These are phyloP conservation scores for Steinernema carpocapsae DNA, from an alignment of 2,888 invertebrate genomes.

Conservation along the genomic window DNA sequence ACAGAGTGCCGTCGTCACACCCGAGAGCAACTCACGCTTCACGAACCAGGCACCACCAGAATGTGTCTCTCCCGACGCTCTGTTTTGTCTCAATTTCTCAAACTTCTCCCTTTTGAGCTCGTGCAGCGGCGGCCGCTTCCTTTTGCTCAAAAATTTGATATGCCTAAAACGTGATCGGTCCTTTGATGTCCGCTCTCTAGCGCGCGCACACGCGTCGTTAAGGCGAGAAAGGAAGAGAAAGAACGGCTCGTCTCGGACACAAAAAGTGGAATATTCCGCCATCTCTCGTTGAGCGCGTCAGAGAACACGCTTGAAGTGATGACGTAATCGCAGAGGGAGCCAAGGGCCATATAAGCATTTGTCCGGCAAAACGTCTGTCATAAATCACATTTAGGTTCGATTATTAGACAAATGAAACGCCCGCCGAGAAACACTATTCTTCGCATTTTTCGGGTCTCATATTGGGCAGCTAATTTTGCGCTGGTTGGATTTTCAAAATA, in stretches of 20 bases:
- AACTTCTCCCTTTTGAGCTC: not conserved
- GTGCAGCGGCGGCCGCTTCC: not conserved
- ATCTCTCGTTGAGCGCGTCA: not conserved
- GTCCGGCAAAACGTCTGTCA: not conserved
- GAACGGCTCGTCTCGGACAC: too few relatives aligned
- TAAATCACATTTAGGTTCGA: slow-evolving; percentile 26
- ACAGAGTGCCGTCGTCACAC: too few relatives aligned
- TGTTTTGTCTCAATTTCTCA: too few relatives aligned
- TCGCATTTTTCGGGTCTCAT: too few relatives aligned
- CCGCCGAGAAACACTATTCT: not conserved
- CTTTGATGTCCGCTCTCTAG: slow-evolving; percentile 16
- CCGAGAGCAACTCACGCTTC: too few relatives aligned
- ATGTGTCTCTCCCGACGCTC: too few relatives aligned
- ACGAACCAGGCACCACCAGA: too few relatives aligned
- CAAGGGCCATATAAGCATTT: slow-evolving; percentile 30
- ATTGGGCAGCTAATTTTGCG: too few relatives aligned
- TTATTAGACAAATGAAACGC: slow-evolving; percentile 19
- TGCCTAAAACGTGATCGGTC: not conserved
- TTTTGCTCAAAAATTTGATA: slow-evolving; percentile 19
- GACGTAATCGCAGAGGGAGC: slow-evolving; percentile 7
- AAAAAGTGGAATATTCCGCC: not conserved
- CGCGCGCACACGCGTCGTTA: too few relatives aligned
- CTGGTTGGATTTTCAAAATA: too few relatives aligned
- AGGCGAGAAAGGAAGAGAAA: too few relatives aligned
- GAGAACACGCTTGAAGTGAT: slow-evolving; percentile 14